Evolutionary conservation across 2,113 vertebrate genomes (phyloP).

Genomic region (Dermatemys mawii): DNA sequence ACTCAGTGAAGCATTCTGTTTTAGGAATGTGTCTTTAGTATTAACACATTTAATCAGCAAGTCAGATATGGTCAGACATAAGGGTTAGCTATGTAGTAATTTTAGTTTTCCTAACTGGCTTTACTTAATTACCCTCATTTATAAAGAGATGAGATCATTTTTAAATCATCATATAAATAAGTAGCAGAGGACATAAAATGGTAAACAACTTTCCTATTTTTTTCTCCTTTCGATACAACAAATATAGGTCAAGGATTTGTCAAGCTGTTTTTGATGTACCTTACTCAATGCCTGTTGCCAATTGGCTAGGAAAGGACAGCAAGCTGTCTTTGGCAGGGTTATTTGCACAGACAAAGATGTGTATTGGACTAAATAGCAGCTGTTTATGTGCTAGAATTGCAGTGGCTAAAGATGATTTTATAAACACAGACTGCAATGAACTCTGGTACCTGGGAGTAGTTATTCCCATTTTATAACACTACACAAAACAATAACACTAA

Average conservation of each 20-base stretch:
- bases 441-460: neutral
- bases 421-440: neutral
- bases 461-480: neutral
- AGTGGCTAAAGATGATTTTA: neutral
- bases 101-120: neutral
- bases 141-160: neutral
- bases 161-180: neutral
- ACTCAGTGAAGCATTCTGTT: neutral
- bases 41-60: neutral
- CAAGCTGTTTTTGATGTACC: neutral
- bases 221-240: neutral
- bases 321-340: neutral
- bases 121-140: neutral
- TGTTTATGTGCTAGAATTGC: neutral
- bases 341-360: neutral
- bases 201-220: neutral
- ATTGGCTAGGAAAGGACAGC: neutral
- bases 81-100: neutral
- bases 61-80: neutral
- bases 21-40: neutral
- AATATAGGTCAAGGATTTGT: neutral
- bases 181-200: neutral
- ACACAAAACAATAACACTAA: neutral
- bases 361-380: neutral
- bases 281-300: neutral